Evolutionary conservation across 1,140 invertebrate genomes (phyloP).

Genomic region (Hyposmocoma kahamanoa): DNA sequence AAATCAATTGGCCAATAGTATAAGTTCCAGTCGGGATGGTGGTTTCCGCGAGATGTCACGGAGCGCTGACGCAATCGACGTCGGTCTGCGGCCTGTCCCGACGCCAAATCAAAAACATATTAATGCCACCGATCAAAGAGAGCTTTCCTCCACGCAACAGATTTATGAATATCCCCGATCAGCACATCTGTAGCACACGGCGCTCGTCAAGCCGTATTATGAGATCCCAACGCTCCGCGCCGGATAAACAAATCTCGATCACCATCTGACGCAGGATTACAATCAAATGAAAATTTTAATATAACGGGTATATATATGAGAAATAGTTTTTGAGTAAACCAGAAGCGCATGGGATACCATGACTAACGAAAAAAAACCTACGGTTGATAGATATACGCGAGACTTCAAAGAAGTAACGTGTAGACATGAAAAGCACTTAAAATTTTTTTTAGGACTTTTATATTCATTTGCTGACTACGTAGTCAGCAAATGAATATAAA

Average conservation of each 20-base stretch:
- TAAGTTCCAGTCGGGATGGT: conserved; percentile 36
- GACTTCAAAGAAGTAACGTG: no score
- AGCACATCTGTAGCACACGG: conserved; percentile 16
- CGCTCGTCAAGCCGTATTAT: conserved; percentile 18
- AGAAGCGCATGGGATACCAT: no score
- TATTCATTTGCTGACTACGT: no score
- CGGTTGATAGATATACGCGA: no score
- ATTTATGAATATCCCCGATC: conserved; percentile 32
- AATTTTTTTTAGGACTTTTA: no score
- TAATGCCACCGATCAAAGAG: conserved; percentile 58
- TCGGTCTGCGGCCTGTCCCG: conserved; percentile 47
- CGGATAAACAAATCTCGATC: background rate
- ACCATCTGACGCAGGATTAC: no score
- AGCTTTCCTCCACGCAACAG: conserved; percentile 36
- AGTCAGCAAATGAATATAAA: no score
- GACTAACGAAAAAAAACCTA: no score
- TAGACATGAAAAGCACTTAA: no score
- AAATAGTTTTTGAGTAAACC: no score
- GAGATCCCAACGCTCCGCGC: conserved; percentile 4
- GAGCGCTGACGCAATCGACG: conserved; percentile 40
- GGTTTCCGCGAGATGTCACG: conserved; percentile 42
- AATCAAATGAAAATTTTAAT: no score
- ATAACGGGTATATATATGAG: no score
- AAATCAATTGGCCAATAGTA: conserved; percentile 39
- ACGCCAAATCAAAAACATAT: conserved; percentile 59